Evolutionary conservation across 2,888 invertebrate genomes (phyloP).

Genomic region (Sesia apiformis): DNA sequence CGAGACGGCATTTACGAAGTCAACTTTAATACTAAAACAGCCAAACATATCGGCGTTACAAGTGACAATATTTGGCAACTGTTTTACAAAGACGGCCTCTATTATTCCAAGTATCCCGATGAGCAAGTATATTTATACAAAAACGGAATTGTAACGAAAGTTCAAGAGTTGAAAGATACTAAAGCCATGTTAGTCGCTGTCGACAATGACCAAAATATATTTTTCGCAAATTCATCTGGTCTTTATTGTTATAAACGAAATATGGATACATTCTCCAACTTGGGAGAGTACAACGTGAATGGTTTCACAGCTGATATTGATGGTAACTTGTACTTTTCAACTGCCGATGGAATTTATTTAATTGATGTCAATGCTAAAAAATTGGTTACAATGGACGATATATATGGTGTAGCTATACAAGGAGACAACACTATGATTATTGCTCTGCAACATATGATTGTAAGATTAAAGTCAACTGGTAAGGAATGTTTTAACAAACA

Average conservation of each 20-base stretch:
- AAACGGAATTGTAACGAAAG: constrained; percentile 9
- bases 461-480: constrained; percentile 17
- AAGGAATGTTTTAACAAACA: neutral
- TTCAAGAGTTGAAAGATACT: constrained; percentile 18
- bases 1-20: constrained; percentile 39
- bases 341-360: constrained; percentile 20
- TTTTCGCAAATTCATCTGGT: constrained; percentile 30
- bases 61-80: constrained; percentile 48
- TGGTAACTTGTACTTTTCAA: constrained; percentile 26
- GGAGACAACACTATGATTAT: constrained; percentile 16
- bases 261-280: neutral
- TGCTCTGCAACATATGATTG: constrained; percentile 17
- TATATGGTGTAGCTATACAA: constrained; percentile 6
- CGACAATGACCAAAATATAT: constrained; percentile 18
- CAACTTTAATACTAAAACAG: constrained; percentile 27
- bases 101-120: constrained; percentile 34
- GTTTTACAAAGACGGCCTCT: constrained; percentile 38
- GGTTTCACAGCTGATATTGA: constrained; percentile 20
- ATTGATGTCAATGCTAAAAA: constrained; percentile 1
- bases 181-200: constrained; percentile 24
- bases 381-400: constrained; percentile 1
- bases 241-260: constrained; percentile 18
- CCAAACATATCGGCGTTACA: constrained; percentile 21
- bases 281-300: constrained; percentile 16
- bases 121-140: constrained; percentile 14